A percentile compares a stretch with the other conserved stretches of the same genome.
Conservation (phyloP, 64 coral and sea anemone species). For the Orbicella faveolata region DNA sequence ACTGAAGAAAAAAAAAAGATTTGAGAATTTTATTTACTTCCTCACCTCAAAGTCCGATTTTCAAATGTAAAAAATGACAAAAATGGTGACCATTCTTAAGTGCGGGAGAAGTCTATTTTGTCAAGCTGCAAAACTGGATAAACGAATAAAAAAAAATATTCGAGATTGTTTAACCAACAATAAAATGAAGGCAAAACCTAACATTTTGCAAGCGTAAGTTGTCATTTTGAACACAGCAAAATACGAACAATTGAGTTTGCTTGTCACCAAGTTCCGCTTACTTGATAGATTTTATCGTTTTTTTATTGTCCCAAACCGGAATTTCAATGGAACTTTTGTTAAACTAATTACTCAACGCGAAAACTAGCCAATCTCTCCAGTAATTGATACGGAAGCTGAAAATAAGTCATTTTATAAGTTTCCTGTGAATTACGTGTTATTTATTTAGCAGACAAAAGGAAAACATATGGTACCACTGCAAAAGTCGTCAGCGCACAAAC, state of each 20-base stretch:
- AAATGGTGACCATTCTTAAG: too few relatives aligned
- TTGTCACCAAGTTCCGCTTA: not conserved
- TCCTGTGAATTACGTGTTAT: not conserved
- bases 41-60: too few relatives aligned
- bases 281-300: not conserved
- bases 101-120: too few relatives aligned
- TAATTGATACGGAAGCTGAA: not conserved
- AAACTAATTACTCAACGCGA: not conserved
- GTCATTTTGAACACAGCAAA: not conserved
- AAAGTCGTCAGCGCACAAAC: not conserved
- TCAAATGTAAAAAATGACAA: too few relatives aligned
- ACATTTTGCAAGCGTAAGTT: not conserved
- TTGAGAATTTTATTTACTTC: too few relatives aligned
- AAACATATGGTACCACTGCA: not conserved
- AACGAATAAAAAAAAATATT: too few relatives aligned
- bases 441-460: not conserved
- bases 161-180: too few relatives aligned
- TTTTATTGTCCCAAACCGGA: not conserved
- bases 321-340: not conserved
- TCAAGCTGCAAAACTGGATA: too few relatives aligned
- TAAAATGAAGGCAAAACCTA: not conserved
- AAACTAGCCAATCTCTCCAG: not conserved
- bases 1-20: too few relatives aligned
- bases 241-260: not conserved
- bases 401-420: not conserved